Percentiles rank a stretch among this genome's conserved stretches.
Conservation (phyloP, 2,113 vertebrate genomes). For the Donacobius atricapilla region DNA sequence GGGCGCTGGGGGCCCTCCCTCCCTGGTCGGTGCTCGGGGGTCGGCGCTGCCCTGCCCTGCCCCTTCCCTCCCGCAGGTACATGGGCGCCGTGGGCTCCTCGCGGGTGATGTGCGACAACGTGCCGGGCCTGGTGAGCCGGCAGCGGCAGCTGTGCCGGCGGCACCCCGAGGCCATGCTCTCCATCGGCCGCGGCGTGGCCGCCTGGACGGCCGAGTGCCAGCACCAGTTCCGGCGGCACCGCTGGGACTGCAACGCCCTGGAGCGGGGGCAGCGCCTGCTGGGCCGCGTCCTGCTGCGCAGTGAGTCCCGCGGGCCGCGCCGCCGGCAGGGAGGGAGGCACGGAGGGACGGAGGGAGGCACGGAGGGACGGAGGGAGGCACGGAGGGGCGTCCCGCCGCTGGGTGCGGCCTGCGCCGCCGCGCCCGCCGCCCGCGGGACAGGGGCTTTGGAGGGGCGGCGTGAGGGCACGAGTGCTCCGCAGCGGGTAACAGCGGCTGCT, state of each 20-base stretch:
- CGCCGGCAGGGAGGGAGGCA: not conserved
- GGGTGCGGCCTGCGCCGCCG: not conserved
- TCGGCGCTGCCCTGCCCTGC: not conserved
- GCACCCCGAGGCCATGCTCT: constrained; percentile 87
- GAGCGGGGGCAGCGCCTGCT: constrained; percentile 87
- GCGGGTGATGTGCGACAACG: constrained; percentile 95
- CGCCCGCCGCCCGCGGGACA: accelerated
- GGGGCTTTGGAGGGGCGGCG: accelerated
- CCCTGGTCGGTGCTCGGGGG: not conserved
- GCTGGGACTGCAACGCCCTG: constrained; percentile 92
- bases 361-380: no score
- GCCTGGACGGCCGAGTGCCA: constrained; percentile 94
- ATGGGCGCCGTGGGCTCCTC: constrained; percentile 89
- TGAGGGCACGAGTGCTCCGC: accelerated
- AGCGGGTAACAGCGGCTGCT: accelerated
- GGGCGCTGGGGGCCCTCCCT: not conserved
- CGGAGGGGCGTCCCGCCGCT: no score
- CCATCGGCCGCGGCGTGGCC: constrained; percentile 84
- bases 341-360: no score
- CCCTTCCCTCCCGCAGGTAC: constrained; percentile 75
- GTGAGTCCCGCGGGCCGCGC: constrained; percentile 73
- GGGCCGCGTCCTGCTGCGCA: constrained; percentile 84
- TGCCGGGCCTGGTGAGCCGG: constrained; percentile 89
- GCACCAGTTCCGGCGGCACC: constrained; percentile 92
- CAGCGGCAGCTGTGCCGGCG: constrained; percentile 93